Conservation (phyloP, 2,113 vertebrate genomes). For the Psettodes erumei region DNA sequence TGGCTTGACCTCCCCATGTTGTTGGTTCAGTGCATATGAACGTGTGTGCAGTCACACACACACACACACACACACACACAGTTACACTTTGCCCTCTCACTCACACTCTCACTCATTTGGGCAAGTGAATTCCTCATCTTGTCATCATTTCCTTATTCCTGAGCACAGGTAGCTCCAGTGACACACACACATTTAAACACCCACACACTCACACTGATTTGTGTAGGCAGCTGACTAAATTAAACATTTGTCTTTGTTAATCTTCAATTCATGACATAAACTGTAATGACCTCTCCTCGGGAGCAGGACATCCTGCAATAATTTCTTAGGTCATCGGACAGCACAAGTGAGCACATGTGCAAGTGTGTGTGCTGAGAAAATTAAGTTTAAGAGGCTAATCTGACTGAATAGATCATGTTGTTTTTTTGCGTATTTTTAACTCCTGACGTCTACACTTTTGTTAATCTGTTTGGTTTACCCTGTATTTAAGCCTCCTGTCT, state of each 20-base stretch:
- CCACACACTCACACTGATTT: not conserved
- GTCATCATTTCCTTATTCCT: constrained; percentile 35
- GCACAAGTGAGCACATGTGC: not conserved
- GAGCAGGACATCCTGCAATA: constrained; percentile 68
- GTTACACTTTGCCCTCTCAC: not conserved
- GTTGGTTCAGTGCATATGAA: constrained; percentile 43
- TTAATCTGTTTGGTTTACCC: not conserved
- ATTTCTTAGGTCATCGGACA: constrained; percentile 35
- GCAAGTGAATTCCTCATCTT: constrained; percentile 3
- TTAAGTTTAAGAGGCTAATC: not conserved
- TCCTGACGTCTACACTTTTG: not conserved
- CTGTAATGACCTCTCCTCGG: constrained; percentile 44
- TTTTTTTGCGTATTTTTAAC: not conserved
- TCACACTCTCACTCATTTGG: not conserved
- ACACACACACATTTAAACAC: constrained; percentile 5
- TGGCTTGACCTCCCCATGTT: constrained; percentile 38
- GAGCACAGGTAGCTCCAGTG: not conserved
- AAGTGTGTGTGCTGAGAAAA: not conserved
- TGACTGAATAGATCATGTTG: not conserved
- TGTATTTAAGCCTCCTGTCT: not conserved
- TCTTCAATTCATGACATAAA: constrained; percentile 58
- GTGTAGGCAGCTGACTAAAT: constrained; percentile 34
- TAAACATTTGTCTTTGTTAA: constrained; percentile 69
- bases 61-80: not conserved
- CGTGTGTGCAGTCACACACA: not conserved